phyloP scores from a whole-genome alignment of 2,888 invertebrate genomes.

The Microctonus hyperodae region DNA sequence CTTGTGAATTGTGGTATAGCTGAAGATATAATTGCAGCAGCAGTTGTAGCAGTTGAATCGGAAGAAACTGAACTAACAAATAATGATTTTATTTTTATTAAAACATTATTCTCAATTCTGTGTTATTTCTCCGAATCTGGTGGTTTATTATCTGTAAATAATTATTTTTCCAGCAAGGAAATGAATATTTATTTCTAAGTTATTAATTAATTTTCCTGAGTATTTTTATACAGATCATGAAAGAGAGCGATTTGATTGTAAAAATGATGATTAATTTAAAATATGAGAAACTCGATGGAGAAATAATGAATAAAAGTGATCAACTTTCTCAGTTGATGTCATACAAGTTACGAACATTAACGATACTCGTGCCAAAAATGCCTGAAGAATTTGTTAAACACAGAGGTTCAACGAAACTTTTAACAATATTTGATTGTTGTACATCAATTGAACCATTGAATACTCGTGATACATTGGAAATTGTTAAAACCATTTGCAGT shows the following conservation, averaged over 20 bases:
- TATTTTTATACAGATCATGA: constrained; percentile 45
- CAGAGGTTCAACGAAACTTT: constrained; percentile 51
- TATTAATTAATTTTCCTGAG: neutral
- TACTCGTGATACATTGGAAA: constrained; percentile 34
- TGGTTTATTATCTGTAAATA: constrained; percentile 45
- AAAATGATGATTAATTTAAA: constrained; percentile 46
- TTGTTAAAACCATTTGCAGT: constrained; percentile 45
- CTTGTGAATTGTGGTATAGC: constrained; percentile 48
- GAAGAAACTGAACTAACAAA: constrained; percentile 41
- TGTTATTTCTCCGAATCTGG: constrained; percentile 44
- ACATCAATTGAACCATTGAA: constrained; percentile 40
- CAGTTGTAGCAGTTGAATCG: constrained; percentile 34
- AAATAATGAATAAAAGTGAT: constrained; percentile 41
- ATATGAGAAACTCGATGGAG: constrained; percentile 32
- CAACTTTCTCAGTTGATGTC: constrained; percentile 50
- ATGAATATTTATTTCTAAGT: too few relatives aligned
- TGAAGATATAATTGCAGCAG: constrained; percentile 49
- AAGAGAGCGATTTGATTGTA: constrained; percentile 38
- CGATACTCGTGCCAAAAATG: constrained; percentile 47
- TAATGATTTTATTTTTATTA: constrained; percentile 56
- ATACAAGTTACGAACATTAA: constrained; percentile 47
- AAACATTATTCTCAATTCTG: constrained; percentile 51
- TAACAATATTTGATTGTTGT: constrained; percentile 45
- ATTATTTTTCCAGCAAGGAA: too few relatives aligned
- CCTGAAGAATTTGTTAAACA: constrained; percentile 49